A percentile compares a stretch with the other conserved stretches of the same genome.
These are phyloP conservation scores for Stictocephala bisonia DNA, from an alignment of 2,888 invertebrate genomes.

Conservation along the genomic window DNA sequence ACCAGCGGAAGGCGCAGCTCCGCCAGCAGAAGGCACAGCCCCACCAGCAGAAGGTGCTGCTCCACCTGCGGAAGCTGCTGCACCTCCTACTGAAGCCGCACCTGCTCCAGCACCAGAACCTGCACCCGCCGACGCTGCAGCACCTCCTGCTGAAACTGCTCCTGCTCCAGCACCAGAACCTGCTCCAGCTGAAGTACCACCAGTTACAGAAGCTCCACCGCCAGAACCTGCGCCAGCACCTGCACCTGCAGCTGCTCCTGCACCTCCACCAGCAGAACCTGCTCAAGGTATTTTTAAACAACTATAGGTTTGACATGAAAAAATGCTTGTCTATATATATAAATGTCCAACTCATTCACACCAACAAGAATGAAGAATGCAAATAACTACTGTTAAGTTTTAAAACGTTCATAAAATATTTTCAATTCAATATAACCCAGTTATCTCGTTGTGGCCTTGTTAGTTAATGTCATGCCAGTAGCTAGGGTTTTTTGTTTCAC, in stretches of 20 bases:
- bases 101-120: slow-evolving; percentile 28
- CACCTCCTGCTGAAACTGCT: slow-evolving; percentile 24
- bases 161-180: slow-evolving; percentile 4
- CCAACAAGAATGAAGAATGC: no score
- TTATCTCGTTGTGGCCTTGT: no score
- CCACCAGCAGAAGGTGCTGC: slow-evolving; percentile 43
- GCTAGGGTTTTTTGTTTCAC: no score
- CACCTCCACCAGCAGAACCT: background rate
- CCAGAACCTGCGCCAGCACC: slow-evolving; percentile 36
- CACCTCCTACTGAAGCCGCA: slow-evolving; percentile 12
- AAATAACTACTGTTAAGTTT: no score
- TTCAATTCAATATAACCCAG: no score
- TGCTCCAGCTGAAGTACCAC: slow-evolving; percentile 22
- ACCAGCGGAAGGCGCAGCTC: slow-evolving; percentile 18
- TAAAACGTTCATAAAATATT: no score
- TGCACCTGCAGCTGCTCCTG: slow-evolving; percentile 12
- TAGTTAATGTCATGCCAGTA: no score
- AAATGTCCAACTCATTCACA: no score
- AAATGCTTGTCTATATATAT: no score
- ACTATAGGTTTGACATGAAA: no score
- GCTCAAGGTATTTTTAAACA: no score
- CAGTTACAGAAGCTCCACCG: slow-evolving; percentile 1
- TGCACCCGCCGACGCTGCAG: slow-evolving; percentile 9
- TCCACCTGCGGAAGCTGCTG: slow-evolving; percentile 24
- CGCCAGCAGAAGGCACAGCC: slow-evolving; percentile 24